These are phyloP conservation scores for Cancer borealis DNA, from an alignment of 2,888 invertebrate species.

Conservation along the genomic window DNA sequence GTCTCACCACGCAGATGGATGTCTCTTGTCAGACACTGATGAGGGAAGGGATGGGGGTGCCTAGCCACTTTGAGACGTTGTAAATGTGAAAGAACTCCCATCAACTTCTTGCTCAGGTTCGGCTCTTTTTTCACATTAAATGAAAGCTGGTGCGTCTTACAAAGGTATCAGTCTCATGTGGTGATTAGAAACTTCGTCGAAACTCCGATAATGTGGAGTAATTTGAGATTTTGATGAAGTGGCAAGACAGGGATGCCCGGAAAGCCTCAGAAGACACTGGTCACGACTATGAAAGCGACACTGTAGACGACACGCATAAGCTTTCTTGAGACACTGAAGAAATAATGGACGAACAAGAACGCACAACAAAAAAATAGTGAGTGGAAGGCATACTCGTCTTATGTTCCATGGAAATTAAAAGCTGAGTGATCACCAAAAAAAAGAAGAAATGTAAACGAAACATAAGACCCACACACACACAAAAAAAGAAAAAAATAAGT, in stretches of 20 bases:
- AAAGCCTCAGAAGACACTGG: background rate
- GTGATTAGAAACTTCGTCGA: background rate
- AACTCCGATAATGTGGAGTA: background rate
- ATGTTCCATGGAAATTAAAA: background rate
- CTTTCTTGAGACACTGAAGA: background rate
- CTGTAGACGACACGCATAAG: background rate
- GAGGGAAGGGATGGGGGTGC: conserved; percentile 31
- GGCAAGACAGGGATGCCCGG: background rate
- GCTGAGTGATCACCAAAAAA: background rate
- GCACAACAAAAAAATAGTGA: background rate
- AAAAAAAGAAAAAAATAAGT: background rate
- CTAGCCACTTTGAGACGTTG: conserved; percentile 29
- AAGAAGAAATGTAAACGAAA: background rate
- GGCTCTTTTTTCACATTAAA: background rate
- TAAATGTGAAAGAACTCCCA: conserved; percentile 45
- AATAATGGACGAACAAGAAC: background rate
- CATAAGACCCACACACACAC: background rate
- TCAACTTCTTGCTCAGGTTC: conserved; percentile 8
- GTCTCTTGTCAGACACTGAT: conserved; percentile 59
- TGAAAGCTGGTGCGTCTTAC: background rate
- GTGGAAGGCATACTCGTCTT: background rate
- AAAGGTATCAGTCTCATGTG: background rate
- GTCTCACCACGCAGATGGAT: conserved; percentile 49
- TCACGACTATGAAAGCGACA: background rate
- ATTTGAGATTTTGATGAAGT: background rate